A percentile compares a stretch with the other conserved stretches of the same genome.
Evolutionary conservation across 2,113 vertebrate species (phyloP).

Genomic region (Junco hyemalis): DNA sequence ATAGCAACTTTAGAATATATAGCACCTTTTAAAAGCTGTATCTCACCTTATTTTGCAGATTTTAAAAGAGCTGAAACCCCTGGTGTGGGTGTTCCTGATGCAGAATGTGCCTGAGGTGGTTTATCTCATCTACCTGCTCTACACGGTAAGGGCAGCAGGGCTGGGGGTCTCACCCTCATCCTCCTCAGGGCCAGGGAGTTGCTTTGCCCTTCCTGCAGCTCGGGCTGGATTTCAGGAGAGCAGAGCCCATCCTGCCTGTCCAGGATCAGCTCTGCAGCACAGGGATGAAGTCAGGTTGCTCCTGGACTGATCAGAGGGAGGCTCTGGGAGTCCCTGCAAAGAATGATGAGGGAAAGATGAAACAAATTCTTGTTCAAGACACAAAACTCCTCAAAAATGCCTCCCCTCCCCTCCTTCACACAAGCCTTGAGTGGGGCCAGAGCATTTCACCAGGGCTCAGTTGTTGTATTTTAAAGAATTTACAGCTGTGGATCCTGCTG

Average conservation of each 20-base stretch:
- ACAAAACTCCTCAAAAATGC: background rate
- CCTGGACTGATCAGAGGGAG: background rate
- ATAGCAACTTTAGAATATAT: background rate
- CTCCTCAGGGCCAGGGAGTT: background rate
- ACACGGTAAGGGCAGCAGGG: conserved; percentile 59
- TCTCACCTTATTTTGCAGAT: conserved; percentile 66
- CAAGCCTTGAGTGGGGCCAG: background rate
- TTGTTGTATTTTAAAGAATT: background rate
- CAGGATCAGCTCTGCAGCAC: background rate
- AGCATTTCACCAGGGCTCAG: background rate
- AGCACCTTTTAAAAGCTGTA: background rate
- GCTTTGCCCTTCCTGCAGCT: background rate
- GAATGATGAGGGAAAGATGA: background rate
- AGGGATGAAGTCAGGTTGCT: background rate
- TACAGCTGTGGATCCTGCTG: background rate
- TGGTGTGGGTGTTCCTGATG: conserved; percentile 79
- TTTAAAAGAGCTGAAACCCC: conserved; percentile 74
- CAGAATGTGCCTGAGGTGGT: conserved; percentile 78
- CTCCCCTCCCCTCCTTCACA: background rate
- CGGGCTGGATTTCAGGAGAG: background rate
- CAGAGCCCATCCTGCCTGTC: background rate
- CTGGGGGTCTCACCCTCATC: background rate
- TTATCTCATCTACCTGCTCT: conserved; percentile 81
- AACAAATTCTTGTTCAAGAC: background rate
- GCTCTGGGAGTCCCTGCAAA: background rate